These are phyloP conservation scores for Hydrotaea cyrtoneurina DNA, from an alignment of 2,888 invertebrate genomes.

Conservation along the genomic window DNA sequence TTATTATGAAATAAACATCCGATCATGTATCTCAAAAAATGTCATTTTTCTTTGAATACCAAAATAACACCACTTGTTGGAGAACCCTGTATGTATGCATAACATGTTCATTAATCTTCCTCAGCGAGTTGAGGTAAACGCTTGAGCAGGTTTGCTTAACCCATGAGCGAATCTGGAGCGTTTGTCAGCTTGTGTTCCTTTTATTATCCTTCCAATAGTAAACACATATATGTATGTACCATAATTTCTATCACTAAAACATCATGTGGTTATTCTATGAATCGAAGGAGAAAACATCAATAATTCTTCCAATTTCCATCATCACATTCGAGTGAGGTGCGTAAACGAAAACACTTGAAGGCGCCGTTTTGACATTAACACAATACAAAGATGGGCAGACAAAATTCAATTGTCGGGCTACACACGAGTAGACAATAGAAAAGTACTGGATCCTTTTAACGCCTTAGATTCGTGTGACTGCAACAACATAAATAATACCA, in stretches of 20 bases:
- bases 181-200: too few relatives aligned
- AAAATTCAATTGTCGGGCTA: background rate
- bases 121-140: too few relatives aligned
- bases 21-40: too few relatives aligned
- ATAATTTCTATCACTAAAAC: background rate
- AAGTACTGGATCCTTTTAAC: constrained; percentile 13
- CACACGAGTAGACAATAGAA: background rate
- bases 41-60: too few relatives aligned
- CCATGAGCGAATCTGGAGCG: too few relatives aligned
- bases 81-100: too few relatives aligned
- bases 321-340: background rate
- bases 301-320: background rate
- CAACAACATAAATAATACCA: background rate
- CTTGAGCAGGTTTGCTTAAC: too few relatives aligned
- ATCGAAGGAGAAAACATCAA: background rate
- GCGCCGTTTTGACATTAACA: constrained; percentile 30
- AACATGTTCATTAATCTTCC: too few relatives aligned
- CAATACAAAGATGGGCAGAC: background rate
- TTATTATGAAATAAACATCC: too few relatives aligned
- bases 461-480: background rate
- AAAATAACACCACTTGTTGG: too few relatives aligned
- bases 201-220: too few relatives aligned
- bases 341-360: constrained; percentile 10
- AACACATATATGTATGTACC: too few relatives aligned
- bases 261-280: constrained; percentile 40